Base-by-base conservation (phyloP, 2,888 invertebrate species). In the Ophonus ardosiacus region DNA sequence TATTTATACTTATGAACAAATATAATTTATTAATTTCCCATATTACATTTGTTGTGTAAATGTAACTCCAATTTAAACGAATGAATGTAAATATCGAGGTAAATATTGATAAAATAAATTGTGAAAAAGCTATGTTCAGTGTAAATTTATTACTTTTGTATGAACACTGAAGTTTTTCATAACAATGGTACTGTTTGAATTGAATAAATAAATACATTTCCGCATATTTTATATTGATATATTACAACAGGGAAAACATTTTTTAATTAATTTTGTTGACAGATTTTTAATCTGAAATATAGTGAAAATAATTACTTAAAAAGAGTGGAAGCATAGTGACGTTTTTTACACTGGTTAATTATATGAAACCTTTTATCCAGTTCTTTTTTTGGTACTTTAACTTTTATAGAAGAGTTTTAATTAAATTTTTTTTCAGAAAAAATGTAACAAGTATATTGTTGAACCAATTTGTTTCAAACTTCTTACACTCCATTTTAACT, bases 401-500 rank as follows among this genome's bases (percentile, higher is more conserved):
- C 56, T 59, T 78, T 76, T 68, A 40, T 56, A 51, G 43, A 78
- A 78, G 78, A 78, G 59, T 57, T 57, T 57, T 78, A 78, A 78
- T 78, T 78, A 78, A 57, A 15, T 78, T 78, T 78, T 78, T 78
- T 56, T 21, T 56, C 18, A 56, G 57, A 57, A 78, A 78, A 51
- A 51, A 18, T 51, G 76, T 15, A 71, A 15, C 51, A 51, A 78
- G 78, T 57, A 78, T 40, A 63, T 63, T 81, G 81, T 40, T 40
- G 31, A 1, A 15, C 21, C 21, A 65, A 65, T 65, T 65, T 43
- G 18, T 81, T 81, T 81, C 13, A 63, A 81, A 81, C 18, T 63
- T 81, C 40, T 65, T 63, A 81, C 63, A 17, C 15, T 40, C 38
- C 17, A 74, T 43, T 43, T 74, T 18, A 59, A 59, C 21, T 65